Percentiles rank a stretch among this genome's conserved stretches.
Conservation (phyloP, 2,888 invertebrate genomes). For the Ommatoiulus sabulosus region DNA sequence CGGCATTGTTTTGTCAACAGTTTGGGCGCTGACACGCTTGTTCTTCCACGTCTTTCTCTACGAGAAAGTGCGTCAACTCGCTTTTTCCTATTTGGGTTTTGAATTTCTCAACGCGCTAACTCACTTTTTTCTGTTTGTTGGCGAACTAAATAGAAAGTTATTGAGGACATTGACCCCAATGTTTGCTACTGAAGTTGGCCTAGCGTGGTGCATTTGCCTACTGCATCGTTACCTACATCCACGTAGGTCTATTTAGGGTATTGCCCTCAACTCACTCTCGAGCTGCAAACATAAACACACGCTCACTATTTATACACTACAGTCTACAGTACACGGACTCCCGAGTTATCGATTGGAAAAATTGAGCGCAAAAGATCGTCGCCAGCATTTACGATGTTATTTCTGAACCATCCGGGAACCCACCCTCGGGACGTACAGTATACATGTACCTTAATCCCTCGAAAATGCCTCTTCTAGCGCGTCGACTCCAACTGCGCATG, state of each 20-base stretch:
- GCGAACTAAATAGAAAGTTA: constrained; percentile 43
- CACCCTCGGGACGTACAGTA: neutral
- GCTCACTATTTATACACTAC: constrained; percentile 21
- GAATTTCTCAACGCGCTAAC: neutral
- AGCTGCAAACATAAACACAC: constrained; percentile 11
- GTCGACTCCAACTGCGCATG: neutral
- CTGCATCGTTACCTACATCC: constrained; percentile 43
- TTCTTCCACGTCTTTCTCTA: neutral
- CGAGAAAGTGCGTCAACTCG: neutral
- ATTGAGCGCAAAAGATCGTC: neutral
- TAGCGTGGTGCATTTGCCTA: constrained; percentile 21
- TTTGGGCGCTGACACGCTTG: neutral
- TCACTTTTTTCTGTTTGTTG: neutral
- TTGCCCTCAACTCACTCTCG: constrained; percentile 31
- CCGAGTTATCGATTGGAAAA: neutral
- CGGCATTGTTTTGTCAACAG: neutral
- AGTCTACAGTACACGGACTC: constrained; percentile 16
- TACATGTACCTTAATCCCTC: neutral
- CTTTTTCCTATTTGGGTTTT: neutral
- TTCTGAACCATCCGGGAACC: neutral
- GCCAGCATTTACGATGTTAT: neutral
- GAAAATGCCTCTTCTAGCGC: neutral
- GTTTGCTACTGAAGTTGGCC: constrained; percentile 28
- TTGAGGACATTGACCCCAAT: constrained; percentile 40
- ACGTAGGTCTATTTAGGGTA: constrained; percentile 36